These are phyloP conservation scores for Opisthograptis luteolata DNA, from an alignment of 2,888 invertebrate species.

Conservation along the genomic window DNA sequence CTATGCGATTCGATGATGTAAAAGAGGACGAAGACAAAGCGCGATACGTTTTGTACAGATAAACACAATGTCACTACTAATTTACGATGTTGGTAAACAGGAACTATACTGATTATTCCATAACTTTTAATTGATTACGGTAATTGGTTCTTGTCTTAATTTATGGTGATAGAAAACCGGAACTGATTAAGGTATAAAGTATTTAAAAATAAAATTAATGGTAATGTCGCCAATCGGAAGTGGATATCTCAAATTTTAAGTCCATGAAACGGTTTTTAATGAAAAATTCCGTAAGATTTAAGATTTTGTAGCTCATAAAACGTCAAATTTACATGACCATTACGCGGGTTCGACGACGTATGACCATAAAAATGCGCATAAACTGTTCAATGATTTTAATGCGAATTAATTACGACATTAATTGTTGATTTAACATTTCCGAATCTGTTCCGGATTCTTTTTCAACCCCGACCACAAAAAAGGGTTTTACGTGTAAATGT, in stretches of 20 bases:
- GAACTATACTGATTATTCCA: conserved; percentile 7
- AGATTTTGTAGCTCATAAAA: conserved; percentile 57
- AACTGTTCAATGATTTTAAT: conserved; percentile 57
- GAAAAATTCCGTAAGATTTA: conserved; percentile 48
- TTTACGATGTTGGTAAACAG: conserved; percentile 14
- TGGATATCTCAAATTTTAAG: conserved; percentile 31
- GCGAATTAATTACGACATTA: conserved; percentile 61
- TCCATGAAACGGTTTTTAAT: conserved; percentile 40
- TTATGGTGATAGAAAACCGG: conserved; percentile 32
- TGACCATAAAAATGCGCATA: conserved; percentile 55
- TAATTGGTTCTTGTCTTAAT: conserved; percentile 21
- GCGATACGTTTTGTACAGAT: no score
- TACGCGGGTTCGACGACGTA: conserved; percentile 54
- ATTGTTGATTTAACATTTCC: conserved; percentile 39
- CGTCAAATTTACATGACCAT: conserved; percentile 62
- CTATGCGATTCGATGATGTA: no score
- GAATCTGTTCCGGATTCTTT: conserved; percentile 40
- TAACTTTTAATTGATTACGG: conserved; percentile 18
- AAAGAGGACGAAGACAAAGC: no score
- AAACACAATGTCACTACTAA: conserved; percentile 8
- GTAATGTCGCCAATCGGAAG: conserved; percentile 33
- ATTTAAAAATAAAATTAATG: conserved; percentile 31
- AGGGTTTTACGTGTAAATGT: no score
- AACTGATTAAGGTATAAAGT: conserved; percentile 32
- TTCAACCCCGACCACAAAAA: no score